Evolutionary conservation across 2,888 invertebrate species (phyloP), one percentile per base, ranked within the genome.

Genomic region (Cartodere bifasciata): DNA sequence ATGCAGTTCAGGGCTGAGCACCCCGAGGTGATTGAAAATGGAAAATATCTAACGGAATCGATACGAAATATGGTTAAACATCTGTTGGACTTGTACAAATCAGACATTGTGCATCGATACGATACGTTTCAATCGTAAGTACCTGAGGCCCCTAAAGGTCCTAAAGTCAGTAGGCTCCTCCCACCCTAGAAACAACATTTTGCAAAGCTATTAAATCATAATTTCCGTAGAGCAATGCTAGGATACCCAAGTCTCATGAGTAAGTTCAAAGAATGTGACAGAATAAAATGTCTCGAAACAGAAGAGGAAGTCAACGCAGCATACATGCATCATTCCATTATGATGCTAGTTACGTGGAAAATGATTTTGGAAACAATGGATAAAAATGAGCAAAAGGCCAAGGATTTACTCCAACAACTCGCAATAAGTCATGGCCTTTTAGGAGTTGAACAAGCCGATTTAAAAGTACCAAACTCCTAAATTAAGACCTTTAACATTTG

Each of bases 341-440:
- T 21, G 14, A 31, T 31, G 20, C 20, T 31, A n/a, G 27, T 31
- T 15, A 21, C 21, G 14, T 31, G 22, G 6, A 31, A 31, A 9
- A 31, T 26, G 26, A 21, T 31, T 16, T 7, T 31, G n/a, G 31
- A 31, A 9, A 20, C n/a, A 11, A 11, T 31, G 15, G 31, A 31
- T 12, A 17, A 2, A 10, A 26, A 17, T 31, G n/a, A n/a, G n/a
- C n/a, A n/a, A n/a, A 26, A 12, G 4, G 26, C 31, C 9, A 11
- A 31, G 7, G 26, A 31, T 22, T 26, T 31, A 13, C 16, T 31
- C 16, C 14, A 26, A 26, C 31, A 31, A 22, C 16, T 31, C 9
- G 26, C 31, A 14, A 26, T 31, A 31, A 26, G 21, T 15, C 31
- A 31, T 21, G 21, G 26, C 13, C 27, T 21, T 4, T n/a, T 25